Evolutionary conservation across 2,113 vertebrate species (phyloP).

Genomic region (Oncorhynchus keta): DNA sequence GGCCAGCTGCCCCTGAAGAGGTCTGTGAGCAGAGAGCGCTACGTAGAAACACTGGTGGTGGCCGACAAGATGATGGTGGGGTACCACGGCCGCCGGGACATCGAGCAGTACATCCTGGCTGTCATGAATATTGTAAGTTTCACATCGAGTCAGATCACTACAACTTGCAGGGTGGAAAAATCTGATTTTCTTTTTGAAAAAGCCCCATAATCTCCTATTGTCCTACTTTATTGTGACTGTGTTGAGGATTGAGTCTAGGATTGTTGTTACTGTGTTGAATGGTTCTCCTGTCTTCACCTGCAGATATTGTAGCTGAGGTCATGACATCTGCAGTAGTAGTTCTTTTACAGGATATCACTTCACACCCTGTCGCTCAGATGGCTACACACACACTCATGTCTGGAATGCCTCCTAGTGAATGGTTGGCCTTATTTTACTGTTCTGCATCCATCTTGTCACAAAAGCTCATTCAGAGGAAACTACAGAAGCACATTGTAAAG

Average conservation of each 20-base stretch:
- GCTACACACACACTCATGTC: constrained; percentile 27
- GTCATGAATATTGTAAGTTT: constrained; percentile 99
- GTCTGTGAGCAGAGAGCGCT: constrained; percentile 92
- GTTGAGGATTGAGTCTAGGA: not conserved
- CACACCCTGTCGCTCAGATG: constrained; percentile 29
- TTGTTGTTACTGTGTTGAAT: not conserved
- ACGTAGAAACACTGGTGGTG: constrained; percentile 96
- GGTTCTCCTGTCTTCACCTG: constrained; percentile 1
- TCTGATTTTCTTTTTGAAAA: no score
- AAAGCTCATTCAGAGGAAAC: constrained; percentile 3
- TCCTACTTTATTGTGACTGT: not conserved
- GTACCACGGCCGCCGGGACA: constrained; percentile 94
- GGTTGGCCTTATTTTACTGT: constrained; percentile 43
- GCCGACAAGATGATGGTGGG: constrained; percentile 99
- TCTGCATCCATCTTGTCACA: constrained; percentile 26
- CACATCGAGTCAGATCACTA: constrained; percentile 50
- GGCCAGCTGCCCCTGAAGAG: constrained; percentile 92
- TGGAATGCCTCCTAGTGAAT: constrained; percentile 64
- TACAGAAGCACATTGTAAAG: not conserved
- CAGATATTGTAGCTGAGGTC: not conserved
- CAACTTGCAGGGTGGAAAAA: not conserved
- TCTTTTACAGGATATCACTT: constrained; percentile 41
- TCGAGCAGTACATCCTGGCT: constrained; percentile 96
- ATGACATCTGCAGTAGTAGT: constrained; percentile 9
- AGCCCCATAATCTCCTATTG: no score